phyloP scores from a whole-genome alignment of 1,140 invertebrate genomes.

The Cherax destructor region DNA sequence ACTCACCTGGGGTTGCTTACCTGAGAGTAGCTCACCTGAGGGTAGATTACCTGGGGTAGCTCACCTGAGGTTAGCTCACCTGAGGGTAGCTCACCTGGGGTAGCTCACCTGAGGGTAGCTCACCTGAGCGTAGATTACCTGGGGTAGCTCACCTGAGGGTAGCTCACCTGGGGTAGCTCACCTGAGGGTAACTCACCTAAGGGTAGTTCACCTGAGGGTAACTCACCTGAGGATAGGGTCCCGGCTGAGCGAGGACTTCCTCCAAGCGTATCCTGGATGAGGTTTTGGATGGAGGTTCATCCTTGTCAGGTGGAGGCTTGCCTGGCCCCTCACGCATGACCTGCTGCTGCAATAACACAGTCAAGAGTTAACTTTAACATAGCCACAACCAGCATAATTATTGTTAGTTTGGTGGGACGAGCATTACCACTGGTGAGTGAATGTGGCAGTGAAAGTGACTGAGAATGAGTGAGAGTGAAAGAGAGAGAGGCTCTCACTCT shows the following conservation, averaged over 20 bases:
- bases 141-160: too few species aligned
- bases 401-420: too few species aligned
- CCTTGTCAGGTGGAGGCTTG: conserved; percentile 57
- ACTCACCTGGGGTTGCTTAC: too few species aligned
- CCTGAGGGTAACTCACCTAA: too few species aligned
- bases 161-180: too few species aligned
- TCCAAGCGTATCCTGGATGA: conserved; percentile 42
- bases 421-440: neutral
- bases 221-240: conserved; percentile 48
- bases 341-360: conserved; percentile 30
- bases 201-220: neutral
- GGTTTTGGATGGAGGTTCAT: conserved; percentile 25
- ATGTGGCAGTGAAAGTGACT: conserved; percentile 21
- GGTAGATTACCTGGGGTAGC: neutral
- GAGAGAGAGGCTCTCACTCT: conserved; percentile 11
- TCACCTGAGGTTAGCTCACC: neutral
- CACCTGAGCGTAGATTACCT: too few species aligned
- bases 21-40: too few species aligned
- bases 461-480: conserved; percentile 42
- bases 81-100: too few species aligned
- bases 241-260: conserved; percentile 11
- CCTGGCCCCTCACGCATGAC: conserved; percentile 53
- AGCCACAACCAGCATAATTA: neutral
- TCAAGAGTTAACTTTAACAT: neutral
- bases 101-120: too few species aligned